A percentile compares a stretch with the other conserved stretches of the same genome.
phyloP scores from a whole-genome alignment of 2,797 vertebrate genomes.

The Anguilla pacifica region DNA sequence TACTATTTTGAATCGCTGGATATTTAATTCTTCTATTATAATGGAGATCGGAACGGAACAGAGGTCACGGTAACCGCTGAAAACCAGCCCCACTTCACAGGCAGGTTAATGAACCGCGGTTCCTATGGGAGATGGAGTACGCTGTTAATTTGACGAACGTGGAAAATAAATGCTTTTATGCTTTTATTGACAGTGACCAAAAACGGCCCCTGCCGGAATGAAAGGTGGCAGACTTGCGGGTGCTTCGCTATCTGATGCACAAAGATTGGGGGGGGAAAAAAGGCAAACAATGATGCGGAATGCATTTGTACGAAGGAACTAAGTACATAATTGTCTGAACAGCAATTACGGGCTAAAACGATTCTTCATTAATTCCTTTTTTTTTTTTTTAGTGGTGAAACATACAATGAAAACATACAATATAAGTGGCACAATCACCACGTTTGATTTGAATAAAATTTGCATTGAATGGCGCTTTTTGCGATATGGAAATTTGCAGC shows the following conservation, averaged over 20 bases:
- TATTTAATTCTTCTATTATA: conserved; percentile 88
- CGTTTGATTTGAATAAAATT: conserved; percentile 68
- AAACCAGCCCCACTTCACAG: conserved; percentile 82
- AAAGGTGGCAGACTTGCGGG: conserved; percentile 86
- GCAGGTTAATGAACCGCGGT: conserved; percentile 83
- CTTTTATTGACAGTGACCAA: conserved; percentile 86
- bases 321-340: conserved; percentile 86
- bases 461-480: conserved; percentile 51
- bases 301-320: conserved; percentile 60
- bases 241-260: conserved; percentile 75
- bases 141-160: conserved; percentile 87
- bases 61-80: conserved; percentile 82
- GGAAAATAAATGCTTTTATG: conserved; percentile 89
- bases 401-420: conserved; percentile 72
- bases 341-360: conserved; percentile 81
- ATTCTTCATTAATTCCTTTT: conserved; percentile 83
- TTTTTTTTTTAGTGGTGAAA: conserved; percentile 56
- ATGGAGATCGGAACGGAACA: conserved; percentile 80
- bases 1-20: conserved; percentile 75
- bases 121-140: conserved; percentile 87
- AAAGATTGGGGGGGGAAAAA: conserved; percentile 77
- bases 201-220: conserved; percentile 83
- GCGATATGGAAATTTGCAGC: conserved; percentile 52
- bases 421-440: conserved; percentile 63
- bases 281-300: conserved; percentile 30